These are phyloP conservation scores for Salticus scenicus DNA, from an alignment of 2,888 invertebrate genomes.

Conservation along the genomic window DNA sequence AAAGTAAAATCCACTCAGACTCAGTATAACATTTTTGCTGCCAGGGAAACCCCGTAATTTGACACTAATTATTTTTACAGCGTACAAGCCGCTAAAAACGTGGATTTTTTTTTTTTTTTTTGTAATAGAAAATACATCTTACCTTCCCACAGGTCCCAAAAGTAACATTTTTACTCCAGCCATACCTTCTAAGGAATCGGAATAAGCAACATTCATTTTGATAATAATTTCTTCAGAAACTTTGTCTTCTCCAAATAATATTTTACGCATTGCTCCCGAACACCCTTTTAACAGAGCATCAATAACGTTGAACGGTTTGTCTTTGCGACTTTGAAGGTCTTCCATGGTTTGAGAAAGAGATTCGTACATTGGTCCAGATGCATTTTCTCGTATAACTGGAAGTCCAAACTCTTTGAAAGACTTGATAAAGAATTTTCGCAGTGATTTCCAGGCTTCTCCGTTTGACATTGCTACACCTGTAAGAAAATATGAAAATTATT, in stretches of 20 bases:
- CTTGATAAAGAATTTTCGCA: neutral
- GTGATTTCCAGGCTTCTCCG: constrained; percentile 1
- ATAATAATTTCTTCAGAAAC: neutral
- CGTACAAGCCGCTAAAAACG: too few species aligned
- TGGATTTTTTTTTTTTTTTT: too few species aligned
- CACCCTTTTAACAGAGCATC: neutral
- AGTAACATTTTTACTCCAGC: constrained; percentile 11
- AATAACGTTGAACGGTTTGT: neutral
- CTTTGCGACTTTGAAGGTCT: neutral
- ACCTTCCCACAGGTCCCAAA: constrained; percentile 18
- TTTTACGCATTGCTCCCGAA: neutral
- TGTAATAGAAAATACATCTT: neutral
- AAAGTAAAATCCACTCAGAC: too few species aligned
- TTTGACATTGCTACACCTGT: constrained; percentile 2
- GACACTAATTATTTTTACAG: too few species aligned
- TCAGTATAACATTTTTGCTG: too few species aligned
- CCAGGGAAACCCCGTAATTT: too few species aligned
- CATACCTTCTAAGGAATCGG: neutral
- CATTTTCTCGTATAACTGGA: neutral
- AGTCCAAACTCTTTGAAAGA: constrained; percentile 14
- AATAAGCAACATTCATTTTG: neutral
- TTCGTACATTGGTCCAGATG: constrained; percentile 25
- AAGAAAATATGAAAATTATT: too few species aligned
- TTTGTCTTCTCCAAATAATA: constrained; percentile 20
- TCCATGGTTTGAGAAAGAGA: neutral